These are phyloP conservation scores for Penaeus monodon DNA, from an alignment of 2,888 invertebrate species.

Conservation along the genomic window DNA sequence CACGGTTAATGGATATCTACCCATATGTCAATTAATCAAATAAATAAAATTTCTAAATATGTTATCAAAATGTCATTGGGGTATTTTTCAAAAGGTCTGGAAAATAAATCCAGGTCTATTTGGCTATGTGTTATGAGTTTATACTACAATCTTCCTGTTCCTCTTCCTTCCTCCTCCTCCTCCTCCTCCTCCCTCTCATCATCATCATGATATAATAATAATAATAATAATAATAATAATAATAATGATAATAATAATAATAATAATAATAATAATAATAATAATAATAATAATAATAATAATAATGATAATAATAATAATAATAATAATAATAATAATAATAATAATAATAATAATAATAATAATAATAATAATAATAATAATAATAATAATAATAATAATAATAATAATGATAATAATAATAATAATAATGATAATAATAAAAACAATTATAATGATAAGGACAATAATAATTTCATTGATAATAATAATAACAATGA, in stretches of 20 bases:
- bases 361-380: slow-evolving; percentile 3
- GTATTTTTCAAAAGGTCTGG: too few species aligned
- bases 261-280: neutral
- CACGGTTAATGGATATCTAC: too few species aligned
- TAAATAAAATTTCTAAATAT: too few species aligned
- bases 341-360: neutral
- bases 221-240: too few species aligned
- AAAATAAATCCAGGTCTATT: too few species aligned
- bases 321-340: neutral
- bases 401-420: neutral
- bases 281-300: neutral
- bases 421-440: neutral
- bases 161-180: neutral
- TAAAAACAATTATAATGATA: neutral
- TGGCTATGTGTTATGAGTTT: neutral
- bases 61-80: too few species aligned
- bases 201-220: neutral
- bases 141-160: neutral
- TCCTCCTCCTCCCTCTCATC: neutral
- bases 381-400: neutral
- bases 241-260: neutral
- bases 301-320: neutral
- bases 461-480: neutral
- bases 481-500: neutral
- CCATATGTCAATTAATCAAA: too few species aligned